These are phyloP conservation scores for Saguinus imperator DNA, from an alignment of 2,113 vertebrate genomes.

Conservation along the genomic window DNA sequence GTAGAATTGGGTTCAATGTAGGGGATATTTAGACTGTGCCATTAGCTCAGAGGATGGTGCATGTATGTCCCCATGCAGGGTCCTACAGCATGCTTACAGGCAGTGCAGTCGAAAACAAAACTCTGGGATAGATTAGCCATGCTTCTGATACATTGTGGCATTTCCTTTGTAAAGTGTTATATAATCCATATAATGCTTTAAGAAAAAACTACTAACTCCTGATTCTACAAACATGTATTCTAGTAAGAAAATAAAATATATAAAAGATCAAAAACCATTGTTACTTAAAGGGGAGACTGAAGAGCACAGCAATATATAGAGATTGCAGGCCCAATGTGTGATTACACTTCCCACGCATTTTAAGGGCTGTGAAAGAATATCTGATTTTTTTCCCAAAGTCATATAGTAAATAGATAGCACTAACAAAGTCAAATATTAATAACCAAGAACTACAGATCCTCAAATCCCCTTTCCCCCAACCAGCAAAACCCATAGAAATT, in stretches of 20 bases:
- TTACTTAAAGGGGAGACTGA: not conserved
- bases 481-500: constrained; percentile 89
- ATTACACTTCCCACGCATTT: constrained; percentile 63
- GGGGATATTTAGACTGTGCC: not conserved
- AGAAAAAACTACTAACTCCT: not conserved
- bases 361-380: constrained; percentile 79
- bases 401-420: constrained; percentile 88
- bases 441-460: constrained; percentile 87
- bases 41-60: not conserved
- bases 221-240: not conserved
- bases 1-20: not conserved
- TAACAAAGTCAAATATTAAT: constrained; percentile 93
- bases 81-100: not conserved
- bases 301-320: constrained; percentile 49
- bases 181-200: not conserved
- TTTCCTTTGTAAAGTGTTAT: constrained; percentile 47
- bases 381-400: constrained; percentile 82
- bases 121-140: not conserved
- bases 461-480: constrained; percentile 88
- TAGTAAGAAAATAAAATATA: not conserved
- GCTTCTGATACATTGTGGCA: not conserved
- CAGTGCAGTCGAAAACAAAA: not conserved
- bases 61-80: fast-evolving
- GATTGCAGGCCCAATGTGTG: constrained; percentile 43
- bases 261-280: constrained; percentile 21